These are phyloP conservation scores for Poeciliopsis prolifica DNA, from an alignment of 2,113 vertebrate genomes.

Conservation along the genomic window DNA sequence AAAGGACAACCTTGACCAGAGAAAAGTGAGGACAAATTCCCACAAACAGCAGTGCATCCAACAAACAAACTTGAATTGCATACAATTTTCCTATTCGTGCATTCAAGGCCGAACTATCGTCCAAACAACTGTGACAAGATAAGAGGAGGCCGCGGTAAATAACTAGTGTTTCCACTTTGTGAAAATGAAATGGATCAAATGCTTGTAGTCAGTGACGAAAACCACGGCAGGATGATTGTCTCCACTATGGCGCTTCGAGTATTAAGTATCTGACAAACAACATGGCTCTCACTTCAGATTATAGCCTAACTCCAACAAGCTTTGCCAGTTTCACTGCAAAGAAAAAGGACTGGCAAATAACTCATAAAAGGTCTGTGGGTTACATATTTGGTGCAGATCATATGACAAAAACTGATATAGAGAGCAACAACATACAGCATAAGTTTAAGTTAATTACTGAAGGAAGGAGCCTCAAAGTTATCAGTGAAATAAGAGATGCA, in stretches of 20 bases:
- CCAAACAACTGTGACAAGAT: slow-evolving; percentile 64
- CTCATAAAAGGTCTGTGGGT: not conserved
- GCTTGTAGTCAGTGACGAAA: slow-evolving; percentile 16
- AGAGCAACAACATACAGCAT: not conserved
- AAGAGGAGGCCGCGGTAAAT: slow-evolving; percentile 55
- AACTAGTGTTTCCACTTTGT: slow-evolving; percentile 48
- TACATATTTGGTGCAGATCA: not conserved
- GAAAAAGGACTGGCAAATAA: not conserved
- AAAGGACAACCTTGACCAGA: slow-evolving; percentile 48
- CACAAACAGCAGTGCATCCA: slow-evolving; percentile 39
- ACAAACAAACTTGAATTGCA: slow-evolving; percentile 44
- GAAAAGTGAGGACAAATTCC: slow-evolving; percentile 38
- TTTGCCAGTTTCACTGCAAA: not conserved
- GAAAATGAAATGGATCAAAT: slow-evolving; percentile 48
- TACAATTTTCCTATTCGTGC: slow-evolving; percentile 53
- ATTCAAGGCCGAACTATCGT: slow-evolving; percentile 51
- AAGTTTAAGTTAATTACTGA: too few relatives aligned
- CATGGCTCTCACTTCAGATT: slow-evolving; percentile 13
- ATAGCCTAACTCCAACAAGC: not conserved
- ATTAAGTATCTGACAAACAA: slow-evolving; percentile 23
- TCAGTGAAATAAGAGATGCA: too few relatives aligned
- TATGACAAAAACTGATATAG: not conserved
- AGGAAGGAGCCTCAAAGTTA: too few relatives aligned
- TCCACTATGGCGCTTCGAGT: slow-evolving; percentile 3
- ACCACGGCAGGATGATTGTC: slow-evolving; percentile 1